These are phyloP conservation scores for Holacanthus passer DNA, from an alignment of 2,113 vertebrate species.

Conservation along the genomic window DNA sequence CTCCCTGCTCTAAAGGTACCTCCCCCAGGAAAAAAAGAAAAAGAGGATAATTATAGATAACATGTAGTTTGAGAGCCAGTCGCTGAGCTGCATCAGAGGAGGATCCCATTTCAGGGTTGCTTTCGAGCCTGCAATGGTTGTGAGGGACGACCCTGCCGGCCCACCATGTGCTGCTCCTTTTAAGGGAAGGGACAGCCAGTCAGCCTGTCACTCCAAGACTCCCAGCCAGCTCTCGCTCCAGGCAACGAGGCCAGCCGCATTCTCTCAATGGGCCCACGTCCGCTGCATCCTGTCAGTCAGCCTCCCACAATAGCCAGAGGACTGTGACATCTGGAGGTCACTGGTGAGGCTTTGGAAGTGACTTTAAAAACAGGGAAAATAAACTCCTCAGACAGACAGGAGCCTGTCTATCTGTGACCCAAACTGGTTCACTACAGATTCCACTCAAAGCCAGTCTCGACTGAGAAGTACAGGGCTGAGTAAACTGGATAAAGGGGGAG, in stretches of 20 bases:
- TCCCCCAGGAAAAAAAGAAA: conserved; percentile 15
- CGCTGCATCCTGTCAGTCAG: conserved; percentile 1
- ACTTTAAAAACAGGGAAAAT: neutral
- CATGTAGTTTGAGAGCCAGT: conserved; percentile 38
- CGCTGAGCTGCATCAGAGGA: conserved; percentile 57
- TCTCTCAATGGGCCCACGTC: neutral
- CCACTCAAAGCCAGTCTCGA: neutral
- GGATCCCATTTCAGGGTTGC: conserved; percentile 76
- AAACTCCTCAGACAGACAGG: conserved; percentile 11
- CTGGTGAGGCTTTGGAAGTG: conserved; percentile 27
- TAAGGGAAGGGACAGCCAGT: conserved; percentile 75
- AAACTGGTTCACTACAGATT: neutral
- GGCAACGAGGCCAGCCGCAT: conserved; percentile 16
- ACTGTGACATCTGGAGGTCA: conserved; percentile 54
- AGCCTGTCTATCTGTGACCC: conserved; percentile 10
- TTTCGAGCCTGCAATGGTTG: conserved; percentile 63
- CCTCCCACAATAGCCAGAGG: conserved; percentile 17
- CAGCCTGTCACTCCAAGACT: conserved; percentile 28
- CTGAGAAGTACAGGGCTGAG: conserved; percentile 33
- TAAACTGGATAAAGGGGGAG: neutral
- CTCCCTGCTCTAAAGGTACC: conserved; percentile 11
- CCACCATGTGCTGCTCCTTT: conserved; percentile 80
- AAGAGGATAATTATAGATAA: conserved; percentile 80
- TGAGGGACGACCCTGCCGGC: conserved; percentile 53
- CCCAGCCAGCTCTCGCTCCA: conserved; percentile 16